A percentile compares a stretch with the other conserved stretches of the same genome.
phyloP scores from a whole-genome alignment of 2,113 vertebrate genomes.

The Ciconia boyciana region DNA sequence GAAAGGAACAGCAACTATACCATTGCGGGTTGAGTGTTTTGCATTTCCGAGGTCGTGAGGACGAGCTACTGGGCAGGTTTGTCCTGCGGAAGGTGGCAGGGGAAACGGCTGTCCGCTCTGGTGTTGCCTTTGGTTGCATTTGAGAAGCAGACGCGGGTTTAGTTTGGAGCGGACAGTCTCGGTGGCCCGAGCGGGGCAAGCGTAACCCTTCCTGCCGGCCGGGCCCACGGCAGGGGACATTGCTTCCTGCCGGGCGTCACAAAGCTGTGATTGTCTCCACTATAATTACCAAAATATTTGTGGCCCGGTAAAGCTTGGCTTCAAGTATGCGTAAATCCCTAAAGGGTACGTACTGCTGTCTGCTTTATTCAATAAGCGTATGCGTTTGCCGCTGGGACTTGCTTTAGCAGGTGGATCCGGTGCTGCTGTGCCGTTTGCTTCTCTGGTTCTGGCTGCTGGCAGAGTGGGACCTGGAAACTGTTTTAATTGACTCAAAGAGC shows the following conservation, averaged over 20 bases:
- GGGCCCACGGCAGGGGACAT: not conserved
- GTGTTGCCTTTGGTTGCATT: not conserved
- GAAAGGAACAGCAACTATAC: not conserved
- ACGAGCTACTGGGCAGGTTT: not conserved
- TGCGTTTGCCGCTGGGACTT: not conserved
- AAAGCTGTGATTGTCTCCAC: not conserved
- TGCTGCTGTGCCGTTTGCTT: rapidly evolving
- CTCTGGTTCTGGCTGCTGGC: not conserved
- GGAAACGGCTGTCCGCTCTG: not conserved
- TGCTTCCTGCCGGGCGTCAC: not conserved
- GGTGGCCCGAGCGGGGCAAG: rapidly evolving
- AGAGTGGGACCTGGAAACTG: not conserved
- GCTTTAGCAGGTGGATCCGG: rapidly evolving
- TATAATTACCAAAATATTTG: not conserved
- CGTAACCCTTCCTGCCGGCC: not conserved
- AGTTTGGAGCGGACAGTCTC: not conserved
- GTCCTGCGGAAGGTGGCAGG: not conserved
- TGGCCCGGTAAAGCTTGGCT: not conserved
- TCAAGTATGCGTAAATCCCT: not conserved
- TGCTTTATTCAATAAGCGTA: rapidly evolving
- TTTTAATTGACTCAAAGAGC: not conserved
- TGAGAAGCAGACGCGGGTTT: not conserved
- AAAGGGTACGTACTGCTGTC: not conserved
- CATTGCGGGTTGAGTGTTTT: not conserved
- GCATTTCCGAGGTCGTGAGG: not conserved